A percentile compares a stretch with the other conserved stretches of the same genome.
Conservation (phyloP, 2,113 vertebrate species). For the Meriones unguiculatus region DNA sequence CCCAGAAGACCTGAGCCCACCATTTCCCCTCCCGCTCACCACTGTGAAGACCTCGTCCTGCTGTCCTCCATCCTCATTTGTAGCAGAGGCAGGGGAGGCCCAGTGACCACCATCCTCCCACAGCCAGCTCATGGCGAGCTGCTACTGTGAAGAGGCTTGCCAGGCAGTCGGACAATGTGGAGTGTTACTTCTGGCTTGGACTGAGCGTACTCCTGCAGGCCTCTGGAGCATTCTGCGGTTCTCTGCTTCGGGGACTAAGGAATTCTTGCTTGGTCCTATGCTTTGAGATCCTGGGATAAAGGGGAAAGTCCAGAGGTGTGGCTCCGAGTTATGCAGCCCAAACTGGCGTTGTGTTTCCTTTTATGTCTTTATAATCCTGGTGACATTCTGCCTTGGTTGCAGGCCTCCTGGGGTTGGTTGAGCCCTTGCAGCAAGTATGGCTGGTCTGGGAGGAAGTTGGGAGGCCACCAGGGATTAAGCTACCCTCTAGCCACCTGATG, state of each 20-base stretch:
- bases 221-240: not conserved
- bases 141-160: not conserved
- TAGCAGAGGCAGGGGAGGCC: not conserved
- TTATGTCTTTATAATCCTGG: not conserved
- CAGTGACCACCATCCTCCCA: not conserved
- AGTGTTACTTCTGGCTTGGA: not conserved
- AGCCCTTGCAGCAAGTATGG: rapidly evolving
- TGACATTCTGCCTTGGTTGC: not conserved
- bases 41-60: not conserved
- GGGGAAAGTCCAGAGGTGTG: slow-evolving; percentile 42
- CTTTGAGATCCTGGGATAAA: slow-evolving; percentile 58
- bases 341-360: not conserved
- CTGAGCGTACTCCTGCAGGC: not conserved
- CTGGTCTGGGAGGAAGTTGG: not conserved
- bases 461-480: not conserved
- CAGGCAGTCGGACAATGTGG: not conserved
- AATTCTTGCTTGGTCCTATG: not conserved
- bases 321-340: slow-evolving; percentile 1
- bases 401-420: not conserved
- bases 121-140: not conserved
- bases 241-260: slow-evolving; percentile 30
- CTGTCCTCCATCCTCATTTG: not conserved
- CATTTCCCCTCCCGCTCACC: not conserved
- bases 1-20: not conserved
- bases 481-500: not conserved